A percentile compares a stretch with the other conserved stretches of the same genome.
phyloP scores from a whole-genome alignment of 2,888 invertebrate species.

The Stegophylla sp. region DNA sequence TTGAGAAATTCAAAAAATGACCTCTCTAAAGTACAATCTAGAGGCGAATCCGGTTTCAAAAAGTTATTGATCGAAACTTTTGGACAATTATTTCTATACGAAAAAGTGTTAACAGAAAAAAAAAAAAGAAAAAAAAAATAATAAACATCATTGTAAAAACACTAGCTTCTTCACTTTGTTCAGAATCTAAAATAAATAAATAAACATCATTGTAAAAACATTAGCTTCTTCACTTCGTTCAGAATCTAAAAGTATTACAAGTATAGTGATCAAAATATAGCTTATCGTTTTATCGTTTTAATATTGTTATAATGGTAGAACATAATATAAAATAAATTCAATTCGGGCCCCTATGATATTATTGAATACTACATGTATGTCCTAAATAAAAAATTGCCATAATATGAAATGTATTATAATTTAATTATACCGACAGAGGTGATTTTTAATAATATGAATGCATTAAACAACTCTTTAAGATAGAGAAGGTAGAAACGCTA shows the following conservation, averaged over 20 bases:
- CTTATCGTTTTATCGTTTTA: neutral
- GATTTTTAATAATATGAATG: neutral
- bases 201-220: too few species aligned
- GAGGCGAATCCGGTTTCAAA: too few species aligned
- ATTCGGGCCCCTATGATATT: neutral
- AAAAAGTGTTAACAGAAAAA: too few species aligned
- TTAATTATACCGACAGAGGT: neutral
- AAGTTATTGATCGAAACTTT: too few species aligned
- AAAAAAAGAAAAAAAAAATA: neutral
- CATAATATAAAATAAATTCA: slow-evolving; percentile 3
- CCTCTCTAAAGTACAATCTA: too few species aligned
- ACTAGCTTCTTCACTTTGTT: too few species aligned
- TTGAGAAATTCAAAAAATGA: too few species aligned
- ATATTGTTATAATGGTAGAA: neutral
- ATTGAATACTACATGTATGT: neutral
- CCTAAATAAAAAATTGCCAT: neutral
- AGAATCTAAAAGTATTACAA: too few species aligned
- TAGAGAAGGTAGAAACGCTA: too few species aligned
- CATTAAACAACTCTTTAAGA: neutral
- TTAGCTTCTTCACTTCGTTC: too few species aligned
- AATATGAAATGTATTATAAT: neutral
- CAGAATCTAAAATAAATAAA: too few species aligned
- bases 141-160: neutral
- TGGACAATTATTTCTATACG: too few species aligned
- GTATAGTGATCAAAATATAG: neutral